Conservation (phyloP, 2,113 vertebrate species). For the Nothocercus julius region DNA sequence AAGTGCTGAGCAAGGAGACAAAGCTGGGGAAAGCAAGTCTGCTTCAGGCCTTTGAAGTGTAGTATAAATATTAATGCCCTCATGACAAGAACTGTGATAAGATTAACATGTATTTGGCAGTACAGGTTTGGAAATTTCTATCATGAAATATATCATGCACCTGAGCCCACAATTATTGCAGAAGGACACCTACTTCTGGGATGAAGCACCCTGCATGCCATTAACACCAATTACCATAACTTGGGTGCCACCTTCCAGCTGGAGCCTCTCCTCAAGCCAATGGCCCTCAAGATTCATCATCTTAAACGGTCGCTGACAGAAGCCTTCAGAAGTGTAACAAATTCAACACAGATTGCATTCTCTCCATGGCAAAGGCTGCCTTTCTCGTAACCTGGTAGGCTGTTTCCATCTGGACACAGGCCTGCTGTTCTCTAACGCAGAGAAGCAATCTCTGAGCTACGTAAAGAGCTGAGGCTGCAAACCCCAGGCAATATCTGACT, state of each 20-base stretch:
- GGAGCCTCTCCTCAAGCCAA: not conserved
- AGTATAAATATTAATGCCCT: not conserved
- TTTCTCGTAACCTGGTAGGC: not conserved
- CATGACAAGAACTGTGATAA: not conserved
- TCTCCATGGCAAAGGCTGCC: not conserved
- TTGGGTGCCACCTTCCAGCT: not conserved
- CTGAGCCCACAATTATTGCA: not conserved
- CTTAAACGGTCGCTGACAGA: not conserved
- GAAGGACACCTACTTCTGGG: not conserved
- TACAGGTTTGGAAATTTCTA: not conserved
- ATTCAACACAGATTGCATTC: not conserved
- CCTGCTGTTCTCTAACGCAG: not conserved
- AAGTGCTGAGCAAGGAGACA: constrained; percentile 27
- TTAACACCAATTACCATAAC: not conserved
- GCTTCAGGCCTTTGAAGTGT: not conserved
- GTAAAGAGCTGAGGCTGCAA: not conserved
- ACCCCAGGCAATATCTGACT: not conserved
- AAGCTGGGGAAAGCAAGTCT: not conserved
- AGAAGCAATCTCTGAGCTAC: not conserved
- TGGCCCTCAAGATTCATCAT: not conserved
- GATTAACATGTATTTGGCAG: not conserved
- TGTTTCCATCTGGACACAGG: not conserved
- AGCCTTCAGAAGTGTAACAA: not conserved
- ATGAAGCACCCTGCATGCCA: not conserved
- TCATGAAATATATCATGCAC: not conserved